Evolutionary conservation across 1,140 invertebrate genomes (phyloP).

Genomic region (Musca domestica): DNA sequence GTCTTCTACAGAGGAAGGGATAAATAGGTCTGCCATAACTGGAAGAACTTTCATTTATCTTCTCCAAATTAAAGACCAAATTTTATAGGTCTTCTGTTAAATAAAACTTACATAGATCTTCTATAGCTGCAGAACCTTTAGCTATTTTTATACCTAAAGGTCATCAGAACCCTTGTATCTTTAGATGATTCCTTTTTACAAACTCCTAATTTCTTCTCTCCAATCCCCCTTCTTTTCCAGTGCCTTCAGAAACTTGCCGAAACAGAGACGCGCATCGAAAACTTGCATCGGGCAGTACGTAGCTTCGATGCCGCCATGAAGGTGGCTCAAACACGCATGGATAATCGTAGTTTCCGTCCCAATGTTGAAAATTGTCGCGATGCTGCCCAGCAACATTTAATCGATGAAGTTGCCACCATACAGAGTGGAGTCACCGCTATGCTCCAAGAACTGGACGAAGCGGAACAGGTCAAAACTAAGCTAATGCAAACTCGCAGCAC

Average conservation of each 20-base stretch:
- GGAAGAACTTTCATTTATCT: too few relatives aligned
- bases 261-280: slow-evolving; percentile 66
- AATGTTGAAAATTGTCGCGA: slow-evolving; percentile 73
- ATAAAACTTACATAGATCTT: too few relatives aligned
- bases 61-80: too few relatives aligned
- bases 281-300: slow-evolving; percentile 61
- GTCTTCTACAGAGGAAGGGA: too few relatives aligned
- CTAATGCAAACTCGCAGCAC: slow-evolving; percentile 62
- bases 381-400: slow-evolving; percentile 65
- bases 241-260: slow-evolving; percentile 66
- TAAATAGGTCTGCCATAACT: too few relatives aligned
- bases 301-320: slow-evolving; percentile 72
- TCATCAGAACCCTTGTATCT: background rate
- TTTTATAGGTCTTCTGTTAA: too few relatives aligned
- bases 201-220: background rate
- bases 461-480: slow-evolving; percentile 60
- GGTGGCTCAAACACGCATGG: slow-evolving; percentile 72
- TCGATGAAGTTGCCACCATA: slow-evolving; percentile 70
- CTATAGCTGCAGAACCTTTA: too few relatives aligned
- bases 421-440: slow-evolving; percentile 65
- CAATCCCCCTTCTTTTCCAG: slow-evolving; percentile 54
- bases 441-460: slow-evolving; percentile 59
- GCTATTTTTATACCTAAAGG: background rate
- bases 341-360: slow-evolving; percentile 66
- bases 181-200: too few relatives aligned